Base-by-base conservation (phyloP, 2,888 invertebrate species). In the Mechanitis mazaeus region DNA sequence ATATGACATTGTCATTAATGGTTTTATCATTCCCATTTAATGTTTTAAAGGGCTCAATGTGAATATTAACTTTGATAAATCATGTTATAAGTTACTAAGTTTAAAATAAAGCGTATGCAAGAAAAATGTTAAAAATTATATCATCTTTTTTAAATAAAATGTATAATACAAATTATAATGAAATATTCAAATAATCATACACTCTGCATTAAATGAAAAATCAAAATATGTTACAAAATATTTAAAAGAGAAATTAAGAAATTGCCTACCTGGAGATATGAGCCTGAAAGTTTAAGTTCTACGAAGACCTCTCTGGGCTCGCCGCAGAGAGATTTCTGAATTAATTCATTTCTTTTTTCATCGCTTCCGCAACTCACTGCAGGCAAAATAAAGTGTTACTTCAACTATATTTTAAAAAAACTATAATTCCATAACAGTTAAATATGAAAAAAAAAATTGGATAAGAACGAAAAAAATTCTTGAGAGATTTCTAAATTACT, bases 231-330 rank as follows among this genome's bases (percentile, higher is more conserved):
- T 42, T 42, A 54, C n/a, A 38, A 45, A 31, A 33, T 55, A 45
- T 28, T 31, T 31, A 38, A 47, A 61, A 4, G 33, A 54, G 33
- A 45, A 45, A 56, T 9, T 35, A 55, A 45, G 38, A 1, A 20
- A 50, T 28, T 59, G 3, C 54, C 76, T 78, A 89, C 89, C 84
- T 84, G 81, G 69, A 86, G 79, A 63, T 85, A 81, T 5, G 83
- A 78, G 33, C 77, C 79, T 63, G 77, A 75, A 1, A 79, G 77
- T 28, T 79, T 78, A 50, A 90, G 72, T 59, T 79, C 77, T 12
- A 84, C 75, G 73, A 88, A 89, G 38, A 84, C 84, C 45, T 87
- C 87, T 69, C 83, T 85, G 5, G 90, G 89, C 11, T 77, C 79
- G 11, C 88, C 87, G 63, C 90, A 90, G 65, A 76, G 80, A 12